Evolutionary conservation across 2,888 invertebrate genomes (phyloP).

Genomic region (Erpobdella octoculata): DNA sequence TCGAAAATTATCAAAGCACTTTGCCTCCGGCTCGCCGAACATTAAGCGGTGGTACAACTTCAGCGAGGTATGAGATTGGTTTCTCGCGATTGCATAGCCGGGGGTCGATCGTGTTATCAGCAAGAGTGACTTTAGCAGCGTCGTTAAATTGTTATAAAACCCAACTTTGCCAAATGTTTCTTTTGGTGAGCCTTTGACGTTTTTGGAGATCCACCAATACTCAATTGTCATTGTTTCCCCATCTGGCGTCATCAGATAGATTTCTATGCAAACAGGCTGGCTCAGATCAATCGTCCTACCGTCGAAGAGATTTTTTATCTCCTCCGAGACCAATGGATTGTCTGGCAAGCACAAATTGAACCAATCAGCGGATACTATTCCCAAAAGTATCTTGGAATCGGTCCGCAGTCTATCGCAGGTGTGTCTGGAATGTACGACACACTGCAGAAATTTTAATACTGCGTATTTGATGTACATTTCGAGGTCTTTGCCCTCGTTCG

Average conservation of each 20-base stretch:
- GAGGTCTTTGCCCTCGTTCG: constrained; percentile 1
- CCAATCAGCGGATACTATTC: constrained; percentile 19
- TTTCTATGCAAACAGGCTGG: constrained; percentile 23
- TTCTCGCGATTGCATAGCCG: constrained; percentile 15
- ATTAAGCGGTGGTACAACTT: constrained; percentile 3
- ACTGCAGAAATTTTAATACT: constrained; percentile 20
- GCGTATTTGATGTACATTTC: constrained; percentile 16
- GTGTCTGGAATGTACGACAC: constrained; percentile 16
- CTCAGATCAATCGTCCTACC: constrained; percentile 4
- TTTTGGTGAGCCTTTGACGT: neutral
- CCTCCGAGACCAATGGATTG: constrained; percentile 5
- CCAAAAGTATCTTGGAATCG: constrained; percentile 7
- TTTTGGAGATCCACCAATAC: constrained; percentile 24
- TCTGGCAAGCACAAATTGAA: constrained; percentile 22
- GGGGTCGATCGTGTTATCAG: constrained; percentile 10
- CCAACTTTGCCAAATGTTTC: constrained; percentile 9
- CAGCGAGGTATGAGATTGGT: constrained; percentile 2
- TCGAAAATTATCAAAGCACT: constrained; percentile 3
- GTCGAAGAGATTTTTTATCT: constrained; percentile 10
- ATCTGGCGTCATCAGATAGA: constrained; percentile 15
- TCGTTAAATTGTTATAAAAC: constrained; percentile 13
- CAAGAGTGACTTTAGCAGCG: constrained; percentile 24
- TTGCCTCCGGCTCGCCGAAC: constrained; percentile 11
- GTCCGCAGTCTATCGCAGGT: neutral
- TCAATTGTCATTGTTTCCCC: constrained; percentile 22